phyloP scores from a whole-genome alignment of 1,140 invertebrate genomes.

The Bombus balteatus region DNA sequence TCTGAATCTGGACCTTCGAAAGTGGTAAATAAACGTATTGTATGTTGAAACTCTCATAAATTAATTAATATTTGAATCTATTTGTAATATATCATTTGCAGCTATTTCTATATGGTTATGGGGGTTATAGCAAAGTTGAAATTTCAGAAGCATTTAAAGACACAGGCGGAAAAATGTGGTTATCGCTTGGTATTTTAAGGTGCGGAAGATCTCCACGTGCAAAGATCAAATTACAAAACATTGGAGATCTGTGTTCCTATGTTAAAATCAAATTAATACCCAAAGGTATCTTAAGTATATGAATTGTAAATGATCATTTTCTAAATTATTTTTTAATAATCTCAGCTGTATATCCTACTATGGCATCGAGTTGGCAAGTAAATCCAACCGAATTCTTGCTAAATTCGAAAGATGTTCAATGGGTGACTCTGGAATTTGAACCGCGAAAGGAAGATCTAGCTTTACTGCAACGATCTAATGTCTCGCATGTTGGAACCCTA shows the following conservation, averaged over 20 bases:
- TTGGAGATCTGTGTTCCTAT: slow-evolving; percentile 80
- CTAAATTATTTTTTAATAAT: slow-evolving; percentile 40
- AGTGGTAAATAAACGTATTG: slow-evolving; percentile 66
- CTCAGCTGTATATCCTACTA: slow-evolving; percentile 77
- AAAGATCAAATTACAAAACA: slow-evolving; percentile 80
- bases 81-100: slow-evolving; percentile 57
- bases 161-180: slow-evolving; percentile 81
- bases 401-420: slow-evolving; percentile 71
- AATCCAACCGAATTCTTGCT: slow-evolving; percentile 77
- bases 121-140: slow-evolving; percentile 80
- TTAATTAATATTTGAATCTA: neutral
- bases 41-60: neutral
- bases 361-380: slow-evolving; percentile 77
- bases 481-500: slow-evolving; percentile 78
- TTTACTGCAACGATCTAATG: slow-evolving; percentile 67
- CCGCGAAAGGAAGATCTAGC: slow-evolving; percentile 77
- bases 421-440: slow-evolving; percentile 75
- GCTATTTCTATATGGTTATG: slow-evolving; percentile 82
- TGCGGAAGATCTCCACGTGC: slow-evolving; percentile 74
- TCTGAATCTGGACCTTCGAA: slow-evolving; percentile 72
- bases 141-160: slow-evolving; percentile 81
- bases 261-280: slow-evolving; percentile 79
- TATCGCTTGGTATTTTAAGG: slow-evolving; percentile 81
- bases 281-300: slow-evolving; percentile 73
- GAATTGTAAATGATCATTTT: neutral